Conservation (phyloP, 2,113 vertebrate species). For the Perccottus glenii region DNA sequence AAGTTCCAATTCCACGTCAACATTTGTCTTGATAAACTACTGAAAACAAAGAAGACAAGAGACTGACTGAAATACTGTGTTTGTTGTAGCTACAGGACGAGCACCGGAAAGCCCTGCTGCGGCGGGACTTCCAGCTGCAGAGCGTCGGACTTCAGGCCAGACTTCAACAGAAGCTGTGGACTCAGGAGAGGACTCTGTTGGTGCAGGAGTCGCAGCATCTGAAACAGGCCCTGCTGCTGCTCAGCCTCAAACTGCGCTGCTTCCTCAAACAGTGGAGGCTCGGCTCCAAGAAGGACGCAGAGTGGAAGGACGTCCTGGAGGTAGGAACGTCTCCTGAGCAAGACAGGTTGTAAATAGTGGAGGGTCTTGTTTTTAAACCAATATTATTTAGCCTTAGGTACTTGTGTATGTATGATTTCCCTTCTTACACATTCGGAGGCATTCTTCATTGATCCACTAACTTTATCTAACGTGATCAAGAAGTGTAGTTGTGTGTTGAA, state of each 20-base stretch:
- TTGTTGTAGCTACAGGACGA: slow-evolving; percentile 88
- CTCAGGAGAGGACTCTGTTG: slow-evolving; percentile 92
- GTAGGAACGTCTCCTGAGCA: slow-evolving; percentile 56
- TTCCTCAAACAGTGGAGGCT: slow-evolving; percentile 96
- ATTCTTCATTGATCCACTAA: too few relatives aligned
- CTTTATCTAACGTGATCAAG: too few relatives aligned
- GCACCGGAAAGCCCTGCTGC: slow-evolving; percentile 91
- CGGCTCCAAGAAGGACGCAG: slow-evolving; percentile 86
- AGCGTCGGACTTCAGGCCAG: slow-evolving; percentile 91
- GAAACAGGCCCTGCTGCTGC: slow-evolving; percentile 90
- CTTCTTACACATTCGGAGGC: too few relatives aligned
- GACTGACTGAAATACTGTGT: neutral
- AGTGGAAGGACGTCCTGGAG: slow-evolving; percentile 92
- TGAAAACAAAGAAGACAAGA: too few relatives aligned
- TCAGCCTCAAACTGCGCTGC: slow-evolving; percentile 97
- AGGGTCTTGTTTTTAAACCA: too few relatives aligned
- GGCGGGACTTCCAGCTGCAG: slow-evolving; percentile 94
- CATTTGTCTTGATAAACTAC: too few relatives aligned
- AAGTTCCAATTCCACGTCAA: too few relatives aligned
- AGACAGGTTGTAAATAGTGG: too few relatives aligned
- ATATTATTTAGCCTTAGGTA: too few relatives aligned
- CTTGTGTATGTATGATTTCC: too few relatives aligned
- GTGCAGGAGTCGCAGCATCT: slow-evolving; percentile 96
- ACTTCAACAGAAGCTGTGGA: slow-evolving; percentile 95
- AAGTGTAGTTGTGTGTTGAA: too few relatives aligned